These are phyloP conservation scores for Torymus aiolomorphi DNA, from an alignment of 2,888 invertebrate genomes.

Conservation along the genomic window DNA sequence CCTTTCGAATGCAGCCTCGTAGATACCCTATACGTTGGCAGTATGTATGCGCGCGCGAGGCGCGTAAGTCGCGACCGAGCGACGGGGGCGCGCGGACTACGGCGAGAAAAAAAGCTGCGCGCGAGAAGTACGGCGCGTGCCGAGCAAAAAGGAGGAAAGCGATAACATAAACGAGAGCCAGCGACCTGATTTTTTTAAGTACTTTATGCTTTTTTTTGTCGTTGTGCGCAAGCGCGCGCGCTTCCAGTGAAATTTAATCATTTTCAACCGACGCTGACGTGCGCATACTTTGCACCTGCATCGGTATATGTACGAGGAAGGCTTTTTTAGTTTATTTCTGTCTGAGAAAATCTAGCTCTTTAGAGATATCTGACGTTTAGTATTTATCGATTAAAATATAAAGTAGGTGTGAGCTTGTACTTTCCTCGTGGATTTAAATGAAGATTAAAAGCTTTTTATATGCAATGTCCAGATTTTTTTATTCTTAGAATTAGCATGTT, in stretches of 20 bases:
- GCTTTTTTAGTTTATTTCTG: constrained; percentile 21
- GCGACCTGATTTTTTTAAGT: constrained; percentile 48
- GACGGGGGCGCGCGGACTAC: neutral
- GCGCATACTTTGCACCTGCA: neutral
- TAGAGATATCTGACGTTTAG: too few species aligned
- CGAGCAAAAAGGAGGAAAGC: constrained; percentile 11
- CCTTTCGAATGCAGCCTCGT: neutral
- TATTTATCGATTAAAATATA: constrained; percentile 23
- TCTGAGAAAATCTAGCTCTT: neutral
- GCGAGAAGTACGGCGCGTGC: neutral
- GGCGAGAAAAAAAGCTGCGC: constrained; percentile 12
- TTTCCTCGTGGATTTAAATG: neutral
- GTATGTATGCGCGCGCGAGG: neutral
- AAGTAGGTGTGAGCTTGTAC: neutral
- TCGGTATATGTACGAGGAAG: constrained; percentile 6
- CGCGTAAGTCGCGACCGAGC: constrained; percentile 31
- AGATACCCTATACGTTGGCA: neutral
- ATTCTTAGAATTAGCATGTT: too few species aligned
- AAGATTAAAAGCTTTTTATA: neutral
- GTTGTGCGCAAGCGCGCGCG: constrained; percentile 5
- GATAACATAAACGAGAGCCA: constrained; percentile 54
- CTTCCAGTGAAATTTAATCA: constrained; percentile 51
- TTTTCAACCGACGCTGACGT: constrained; percentile 36
- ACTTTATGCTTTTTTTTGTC: constrained; percentile 29
- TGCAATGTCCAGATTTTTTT: neutral